Base-by-base conservation (phyloP, 2,888 invertebrate species). In the Drosophila hamatofila region DNA sequence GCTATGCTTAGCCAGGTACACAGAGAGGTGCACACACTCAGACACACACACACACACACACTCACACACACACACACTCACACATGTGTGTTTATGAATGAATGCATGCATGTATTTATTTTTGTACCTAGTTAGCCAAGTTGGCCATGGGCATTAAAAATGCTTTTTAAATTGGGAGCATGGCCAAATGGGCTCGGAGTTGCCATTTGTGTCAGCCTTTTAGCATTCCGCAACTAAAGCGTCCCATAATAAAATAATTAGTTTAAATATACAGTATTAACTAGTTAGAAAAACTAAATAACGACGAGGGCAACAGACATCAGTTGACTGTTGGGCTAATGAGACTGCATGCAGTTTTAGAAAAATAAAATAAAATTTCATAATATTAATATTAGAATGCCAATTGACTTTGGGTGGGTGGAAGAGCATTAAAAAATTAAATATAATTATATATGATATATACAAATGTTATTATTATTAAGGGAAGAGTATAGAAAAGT, bases 111-210 rank as follows among this genome's bases (percentile, higher is more conserved):
- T 49, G 51, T 55, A 59, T 72, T 70, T 64, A 59, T 72, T 59
- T 71, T 18, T 66, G 42, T 52, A 16, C 23, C 44, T 16, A 44
- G 44, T 64, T 67, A 76, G 62, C 56, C 55, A 72, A 64, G 60
- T 64, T 55, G 67, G 61, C 77, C 72, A 61, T 48, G 76, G 67
- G 39, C 67, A 72, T 61, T 46, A 48, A 27, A 57, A 57, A 66
- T 54, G 60, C 62, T 61, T 75, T 75, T 63, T 14, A 57, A 75
- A 72, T 57, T 60, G 48, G 37, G 37, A n/a, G 30, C 55, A 64
- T 30, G 54, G 25, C 33, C 41, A 39, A 30, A 49, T 48, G 37
- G 21, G 52, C 35, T 37, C 27, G 30, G n/a, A 44, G 37, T n/a
- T 46, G 11, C 27, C 27, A 35, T 63, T 66, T 55, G 21, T 9